These are phyloP conservation scores for Ips nitidus DNA, from an alignment of 1,140 invertebrate species.

Conservation along the genomic window DNA sequence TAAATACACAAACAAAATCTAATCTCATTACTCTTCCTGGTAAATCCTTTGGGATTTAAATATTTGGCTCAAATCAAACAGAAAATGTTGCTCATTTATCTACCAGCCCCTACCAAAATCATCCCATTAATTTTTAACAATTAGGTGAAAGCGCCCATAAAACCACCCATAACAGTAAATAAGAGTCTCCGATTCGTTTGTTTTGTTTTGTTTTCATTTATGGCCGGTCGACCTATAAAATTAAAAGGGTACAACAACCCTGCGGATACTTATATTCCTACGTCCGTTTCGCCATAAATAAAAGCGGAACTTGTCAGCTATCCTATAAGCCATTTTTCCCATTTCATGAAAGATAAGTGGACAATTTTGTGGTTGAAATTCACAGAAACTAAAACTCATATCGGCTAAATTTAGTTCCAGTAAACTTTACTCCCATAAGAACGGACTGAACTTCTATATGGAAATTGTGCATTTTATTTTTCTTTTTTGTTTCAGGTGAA, in stretches of 20 bases:
- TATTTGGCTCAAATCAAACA: too few relatives aligned
- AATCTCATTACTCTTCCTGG: too few relatives aligned
- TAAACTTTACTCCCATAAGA: not conserved
- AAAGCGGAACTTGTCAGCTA: too few relatives aligned
- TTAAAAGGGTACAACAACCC: conserved; percentile 9
- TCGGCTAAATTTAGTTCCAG: conserved; percentile 3
- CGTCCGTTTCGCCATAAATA: not conserved
- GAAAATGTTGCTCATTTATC: too few relatives aligned
- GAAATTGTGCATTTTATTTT: not conserved
- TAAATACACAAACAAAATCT: too few relatives aligned
- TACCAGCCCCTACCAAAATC: too few relatives aligned
- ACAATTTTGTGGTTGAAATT: too few relatives aligned
- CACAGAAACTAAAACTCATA: not conserved
- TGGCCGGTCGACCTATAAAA: conserved; percentile 15
- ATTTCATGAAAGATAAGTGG: too few relatives aligned
- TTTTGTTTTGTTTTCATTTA: conserved; percentile 27
- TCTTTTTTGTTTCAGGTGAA: conserved; percentile 58
- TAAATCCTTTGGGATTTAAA: too few relatives aligned
- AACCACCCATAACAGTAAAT: conserved; percentile 21
- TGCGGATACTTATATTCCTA: not conserved
- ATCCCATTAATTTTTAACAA: conserved; percentile 17
- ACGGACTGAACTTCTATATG: not conserved
- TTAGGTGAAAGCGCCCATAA: conserved; percentile 18
- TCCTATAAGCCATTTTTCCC: too few relatives aligned
- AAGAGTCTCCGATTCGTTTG: conserved; percentile 5